Evolutionary conservation across 2,888 invertebrate genomes (phyloP), one percentile per base, ranked within the genome.

Genomic region (Lordiphosa andalusiaca): DNA sequence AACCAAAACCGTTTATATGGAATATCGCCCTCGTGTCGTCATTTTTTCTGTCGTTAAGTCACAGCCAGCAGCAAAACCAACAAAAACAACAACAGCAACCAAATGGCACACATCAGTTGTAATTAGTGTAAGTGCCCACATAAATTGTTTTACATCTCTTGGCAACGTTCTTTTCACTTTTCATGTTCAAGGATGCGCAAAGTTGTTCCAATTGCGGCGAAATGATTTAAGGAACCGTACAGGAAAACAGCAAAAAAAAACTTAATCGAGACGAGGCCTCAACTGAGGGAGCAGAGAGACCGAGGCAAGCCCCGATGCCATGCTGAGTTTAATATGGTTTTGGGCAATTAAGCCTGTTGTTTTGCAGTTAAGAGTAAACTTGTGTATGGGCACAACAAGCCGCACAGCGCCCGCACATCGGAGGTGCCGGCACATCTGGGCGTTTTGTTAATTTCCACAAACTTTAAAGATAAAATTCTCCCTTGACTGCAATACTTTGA

Each of bases 41-140:
- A 30, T 30, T 30, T 30, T 30, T 10, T 3, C 7, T 16, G 30
- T 4, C 30, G 30, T 49, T 59, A 50, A 57, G 50, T 56, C 61
- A 60, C 51, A 50, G 47, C 49, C 36, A 55, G 30, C 53, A 57
- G 33, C 33, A 33, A 44, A 16, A 44, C 16, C 10, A 44, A 12
- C 30, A 33, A 13, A 30, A 4, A 55, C 53, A 57, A 44, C 33
- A 33, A 44, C 16, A 33, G 44, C 44, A 16, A 33, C 44, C 25
- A 44, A 33, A 44, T 57, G 55, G 60, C 30, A 30, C 30, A 59
- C 73, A 76, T 70, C 67, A 65, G 58, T 61, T 67, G 78, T 76
- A 84, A 85, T 84, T 85, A 85, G 71, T 78, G 65, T 72, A 78
- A 84, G 76, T 78, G 85, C 72, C 63, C 68, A 63, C 67, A 71